Conservation (phyloP, 2,888 invertebrate species). For the Pemphredon lugubris region DNA sequence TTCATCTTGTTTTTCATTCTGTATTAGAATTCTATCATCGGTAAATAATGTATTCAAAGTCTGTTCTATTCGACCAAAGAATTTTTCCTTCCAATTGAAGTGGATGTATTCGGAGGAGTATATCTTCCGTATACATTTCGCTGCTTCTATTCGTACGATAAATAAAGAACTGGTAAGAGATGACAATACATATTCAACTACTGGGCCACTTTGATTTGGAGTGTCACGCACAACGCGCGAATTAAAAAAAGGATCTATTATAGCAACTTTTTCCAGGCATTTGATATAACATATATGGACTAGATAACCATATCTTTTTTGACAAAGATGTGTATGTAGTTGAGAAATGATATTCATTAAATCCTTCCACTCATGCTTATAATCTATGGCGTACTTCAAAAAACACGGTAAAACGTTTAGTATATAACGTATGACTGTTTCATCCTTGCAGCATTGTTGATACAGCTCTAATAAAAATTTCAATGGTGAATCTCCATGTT, state of each 20-base stretch:
- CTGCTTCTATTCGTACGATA: slow-evolving; percentile 77
- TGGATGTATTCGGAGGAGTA: slow-evolving; percentile 67
- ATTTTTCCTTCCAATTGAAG: slow-evolving; percentile 67
- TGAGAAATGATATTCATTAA: slow-evolving; percentile 27
- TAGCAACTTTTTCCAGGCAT: slow-evolving; percentile 78
- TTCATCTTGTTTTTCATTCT: slow-evolving; percentile 82
- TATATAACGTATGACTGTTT: slow-evolving; percentile 73
- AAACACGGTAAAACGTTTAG: slow-evolving; percentile 75
- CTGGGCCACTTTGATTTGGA: not conserved
- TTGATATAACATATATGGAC: slow-evolving; percentile 78
- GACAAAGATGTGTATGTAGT: slow-evolving; percentile 4
- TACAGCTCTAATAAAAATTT: slow-evolving; percentile 74
- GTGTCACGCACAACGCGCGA: not conserved
- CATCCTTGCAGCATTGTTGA: slow-evolving; percentile 70
- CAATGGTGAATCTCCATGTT: slow-evolving; percentile 63
- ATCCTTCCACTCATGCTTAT: slow-evolving; percentile 13
- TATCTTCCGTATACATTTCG: slow-evolving; percentile 77
- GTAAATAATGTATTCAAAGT: slow-evolving; percentile 75
- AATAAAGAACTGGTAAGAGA: slow-evolving; percentile 22
- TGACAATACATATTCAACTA: slow-evolving; percentile 36
- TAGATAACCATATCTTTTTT: slow-evolving; percentile 76
- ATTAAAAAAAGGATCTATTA: slow-evolving; percentile 70
- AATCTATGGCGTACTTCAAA: slow-evolving; percentile 45
- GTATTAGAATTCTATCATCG: slow-evolving; percentile 79
- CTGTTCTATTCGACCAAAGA: slow-evolving; percentile 76